Conservation (phyloP, 2,113 vertebrate genomes). For the Pseudolaguvia tuberculata region DNA sequence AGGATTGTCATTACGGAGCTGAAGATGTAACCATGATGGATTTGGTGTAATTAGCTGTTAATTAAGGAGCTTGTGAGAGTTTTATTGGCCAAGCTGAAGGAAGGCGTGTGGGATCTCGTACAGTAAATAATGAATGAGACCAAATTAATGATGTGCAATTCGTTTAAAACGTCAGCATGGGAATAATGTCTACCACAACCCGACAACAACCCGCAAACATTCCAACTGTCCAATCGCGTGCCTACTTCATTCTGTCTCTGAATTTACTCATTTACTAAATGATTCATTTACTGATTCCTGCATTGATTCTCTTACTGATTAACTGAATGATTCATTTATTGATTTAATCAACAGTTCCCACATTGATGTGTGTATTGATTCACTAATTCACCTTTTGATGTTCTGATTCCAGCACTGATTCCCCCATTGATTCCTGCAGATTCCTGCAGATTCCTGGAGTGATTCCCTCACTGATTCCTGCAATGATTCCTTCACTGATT, state of each 20-base stretch:
- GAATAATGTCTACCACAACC: conserved; percentile 2
- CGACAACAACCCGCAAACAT: neutral
- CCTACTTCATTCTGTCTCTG: neutral
- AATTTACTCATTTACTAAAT: neutral
- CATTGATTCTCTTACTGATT: no score
- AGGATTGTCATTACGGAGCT: conserved; percentile 66
- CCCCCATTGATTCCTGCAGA: no score
- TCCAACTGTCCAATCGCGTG: neutral
- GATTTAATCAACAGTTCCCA: no score
- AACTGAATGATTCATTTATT: neutral
- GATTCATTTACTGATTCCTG: neutral
- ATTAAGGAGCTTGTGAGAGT: conserved; percentile 81
- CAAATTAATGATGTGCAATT: conserved; percentile 66
- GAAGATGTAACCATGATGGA: conserved; percentile 73
- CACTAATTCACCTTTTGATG: no score
- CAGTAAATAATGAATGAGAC: conserved; percentile 65
- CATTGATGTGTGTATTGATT: no score
- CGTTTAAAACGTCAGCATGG: conserved; percentile 45
- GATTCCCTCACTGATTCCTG: no score
- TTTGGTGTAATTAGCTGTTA: conserved; percentile 87
- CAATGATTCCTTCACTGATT: neutral
- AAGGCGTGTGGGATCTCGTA: conserved; percentile 61
- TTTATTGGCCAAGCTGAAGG: conserved; percentile 71
- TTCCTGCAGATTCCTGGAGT: no score
- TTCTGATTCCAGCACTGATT: no score